Evolutionary conservation across 2,113 vertebrate genomes (phyloP).

Genomic region (Sporophila hypoxantha): DNA sequence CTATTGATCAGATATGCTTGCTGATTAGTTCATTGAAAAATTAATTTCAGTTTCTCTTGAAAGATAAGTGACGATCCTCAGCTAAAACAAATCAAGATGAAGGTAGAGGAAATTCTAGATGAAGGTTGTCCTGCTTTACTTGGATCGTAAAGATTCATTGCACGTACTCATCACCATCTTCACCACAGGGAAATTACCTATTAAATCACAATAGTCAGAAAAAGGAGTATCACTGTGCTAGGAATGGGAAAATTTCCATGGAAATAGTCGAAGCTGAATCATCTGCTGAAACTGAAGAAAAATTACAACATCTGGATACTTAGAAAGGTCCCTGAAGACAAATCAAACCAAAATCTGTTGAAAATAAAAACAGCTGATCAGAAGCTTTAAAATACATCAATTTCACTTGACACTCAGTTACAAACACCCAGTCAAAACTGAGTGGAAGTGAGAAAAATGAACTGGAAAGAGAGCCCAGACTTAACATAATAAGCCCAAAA

Average conservation of each 20-base stretch:
- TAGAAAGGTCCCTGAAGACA: background rate
- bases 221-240: background rate
- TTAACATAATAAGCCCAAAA: background rate
- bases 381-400: slow-evolving; percentile 18
- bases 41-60: background rate
- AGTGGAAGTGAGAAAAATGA: background rate
- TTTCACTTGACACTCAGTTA: background rate
- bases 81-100: background rate
- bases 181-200: background rate
- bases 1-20: background rate
- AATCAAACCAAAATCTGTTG: background rate
- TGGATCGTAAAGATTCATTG: background rate
- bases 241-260: background rate
- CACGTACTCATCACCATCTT: background rate
- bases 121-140: background rate
- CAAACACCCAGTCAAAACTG: background rate
- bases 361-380: slow-evolving; percentile 18
- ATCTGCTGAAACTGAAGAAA: background rate
- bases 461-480: background rate
- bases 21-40: background rate
- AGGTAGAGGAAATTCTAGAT: background rate
- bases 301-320: slow-evolving; percentile 18
- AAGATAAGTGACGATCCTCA: background rate
- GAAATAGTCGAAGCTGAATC: slow-evolving; percentile 7
- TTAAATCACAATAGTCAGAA: background rate